Base-by-base conservation (phyloP, 1,140 invertebrate genomes). In the Lethocerus indicus region DNA sequence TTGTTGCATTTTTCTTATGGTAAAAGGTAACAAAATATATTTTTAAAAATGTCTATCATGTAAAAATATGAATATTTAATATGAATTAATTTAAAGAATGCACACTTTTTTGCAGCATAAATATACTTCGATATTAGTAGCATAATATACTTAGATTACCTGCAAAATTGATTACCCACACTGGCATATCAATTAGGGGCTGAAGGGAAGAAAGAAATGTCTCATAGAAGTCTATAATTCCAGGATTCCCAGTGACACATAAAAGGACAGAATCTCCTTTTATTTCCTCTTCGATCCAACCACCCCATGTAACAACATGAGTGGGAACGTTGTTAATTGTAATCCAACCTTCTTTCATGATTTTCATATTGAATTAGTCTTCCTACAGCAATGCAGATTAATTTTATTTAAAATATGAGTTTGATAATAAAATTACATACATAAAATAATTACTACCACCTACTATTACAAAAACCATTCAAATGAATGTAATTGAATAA, bases 81-180 rank as follows among this genome's bases (percentile, higher is more conserved):
- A 12, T 12, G 9, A 32, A 32, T 9, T 32, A 32, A 32, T n/a
- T 18, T 23, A 5, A 37, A 35, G 5, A 5, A n/a, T 7, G 16
- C 2, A 13, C 13, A 51, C 2, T 5, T 47, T 13, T 36, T 45
- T 2, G 27, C 43, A 28, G 44, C 21, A 24, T 27, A 24, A 25
- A 25, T 7, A 45, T 18, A 23, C 12, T 45, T 13, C n/a, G n/a
- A n/a, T n/a, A n/a, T 20, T 14, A 41, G 18, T 41, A 20, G 39
- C 12, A 13, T 28, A 49, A 13, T 9, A 47, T 28, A 7, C 3
- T 29, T 18, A 39, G 53, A 27, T 52, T 49, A 59, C 59, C 58
- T 21, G 70, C 79, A 65, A 90, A 83, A 49, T 80, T 79, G 53
- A 82, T 54, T 23, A 77, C 71, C 81, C 83, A 85, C 3, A 88